Conservation (phyloP, 1,140 invertebrate genomes). For the Meloidogyne floridensis region DNA sequence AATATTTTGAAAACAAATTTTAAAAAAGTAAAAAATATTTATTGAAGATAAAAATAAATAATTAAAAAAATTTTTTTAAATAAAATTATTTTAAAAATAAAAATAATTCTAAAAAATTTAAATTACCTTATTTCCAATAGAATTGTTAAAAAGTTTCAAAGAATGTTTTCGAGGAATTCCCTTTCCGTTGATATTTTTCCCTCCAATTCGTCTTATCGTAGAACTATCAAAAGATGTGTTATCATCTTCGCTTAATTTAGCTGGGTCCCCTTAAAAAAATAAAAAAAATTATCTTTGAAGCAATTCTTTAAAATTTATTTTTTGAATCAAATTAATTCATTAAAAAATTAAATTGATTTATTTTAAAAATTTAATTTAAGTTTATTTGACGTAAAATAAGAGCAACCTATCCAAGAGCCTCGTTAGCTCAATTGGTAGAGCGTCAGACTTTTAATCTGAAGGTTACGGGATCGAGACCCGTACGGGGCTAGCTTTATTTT, state of each 20-base stretch:
- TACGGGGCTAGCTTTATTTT: slow-evolving; percentile 28
- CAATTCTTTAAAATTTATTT: neutral
- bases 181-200: slow-evolving; percentile 48
- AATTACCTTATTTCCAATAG: slow-evolving; percentile 37
- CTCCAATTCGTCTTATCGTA: slow-evolving; percentile 42
- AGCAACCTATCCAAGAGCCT: neutral
- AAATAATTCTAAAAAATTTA: slow-evolving; percentile 4
- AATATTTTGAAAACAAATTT: no score
- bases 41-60: neutral
- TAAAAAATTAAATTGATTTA: neutral
- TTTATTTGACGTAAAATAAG: neutral
- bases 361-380: neutral
- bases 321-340: neutral
- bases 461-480: slow-evolving; percentile 34
- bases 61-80: slow-evolving; percentile 13
- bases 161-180: slow-evolving; percentile 58
- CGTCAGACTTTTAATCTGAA: slow-evolving; percentile 40
- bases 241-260: slow-evolving; percentile 23
- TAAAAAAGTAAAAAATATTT: neutral
- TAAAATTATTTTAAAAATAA: no score
- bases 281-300: neutral
- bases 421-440: slow-evolving; percentile 39
- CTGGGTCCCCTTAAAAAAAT: slow-evolving; percentile 30
- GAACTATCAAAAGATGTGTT: slow-evolving; percentile 27
- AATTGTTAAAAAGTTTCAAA: slow-evolving; percentile 59